Base-by-base conservation (phyloP, 53 echinoderm and acorn worm genomes). In the Astropecten irregularis region DNA sequence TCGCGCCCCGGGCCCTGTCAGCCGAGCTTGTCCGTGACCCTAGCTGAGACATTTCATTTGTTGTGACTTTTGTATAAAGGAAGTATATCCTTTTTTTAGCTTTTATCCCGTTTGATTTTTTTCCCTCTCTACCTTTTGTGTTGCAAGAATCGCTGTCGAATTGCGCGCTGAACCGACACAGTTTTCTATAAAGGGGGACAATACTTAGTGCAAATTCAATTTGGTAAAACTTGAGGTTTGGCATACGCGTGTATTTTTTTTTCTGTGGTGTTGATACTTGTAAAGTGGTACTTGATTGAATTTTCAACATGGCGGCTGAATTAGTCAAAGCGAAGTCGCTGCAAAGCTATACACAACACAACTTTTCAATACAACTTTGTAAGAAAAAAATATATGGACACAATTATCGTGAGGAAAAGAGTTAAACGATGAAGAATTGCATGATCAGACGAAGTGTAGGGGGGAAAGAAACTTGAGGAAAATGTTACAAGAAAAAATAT, bases 1-100 rank as follows among this genome's bases (percentile, higher is more conserved):
- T 48, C 16, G 47, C 13, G 61, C 79, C 79, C 62, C 13, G 33
- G 79, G 40, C 62, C 79, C 39, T 79, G 79, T 79, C 79, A 62
- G 47, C 79, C 61, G 59, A 7, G 47, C 61, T 79, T 79, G 79
- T 62, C 79, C 79, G 79, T 79, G 79, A 79, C 79, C 79, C 79
- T 46, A 79, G 79, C 79, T n/a, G 46, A 60, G 79, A 79, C 79
- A 79, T 56, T 61, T 62, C 29, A 46, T 79, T 79, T 79, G 79
- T 79, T 79, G 62, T 79, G 79, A 79, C 62, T 79, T 79, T 79
- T 76, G 26, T 76, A 76, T 76, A 59, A 56, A 76, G 44, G 44
- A 76, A 20, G 51, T 76, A 57, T 59, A 57, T 62, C 44, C 20
- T 60, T 62, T 61, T 58, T 72, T 62, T 40, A 34, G 62, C 32